Evolutionary conservation across 2,888 invertebrate genomes (phyloP), one percentile per base, ranked within the genome.

Genomic region (Yponomeuta evonymella): DNA sequence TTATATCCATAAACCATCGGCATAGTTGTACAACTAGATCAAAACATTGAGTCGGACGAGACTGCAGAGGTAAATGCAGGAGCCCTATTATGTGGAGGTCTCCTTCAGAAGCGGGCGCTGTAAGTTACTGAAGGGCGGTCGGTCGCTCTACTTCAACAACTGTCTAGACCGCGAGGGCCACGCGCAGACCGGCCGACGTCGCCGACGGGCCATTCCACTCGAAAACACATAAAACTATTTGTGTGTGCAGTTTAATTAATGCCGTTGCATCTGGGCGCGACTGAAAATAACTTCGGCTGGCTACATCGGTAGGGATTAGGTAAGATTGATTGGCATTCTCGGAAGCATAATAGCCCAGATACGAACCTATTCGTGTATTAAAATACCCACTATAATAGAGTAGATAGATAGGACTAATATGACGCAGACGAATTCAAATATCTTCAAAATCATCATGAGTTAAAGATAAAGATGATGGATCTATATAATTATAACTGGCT

Each of bases 171-270:
- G 30, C 30, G 65, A 65, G 65, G 33, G 76, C 51, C 51, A 15
- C 51, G 51, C 51, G 82, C 83, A 88, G 89, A 88, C 88, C 81
- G 82, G 83, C 79, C 80, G 88, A 81, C 89, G 87, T 76, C 84
- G 78, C 81, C 81, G 83, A 83, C 84, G 76, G 81, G 82, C 65
- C 11, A 33, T 65, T 30, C 65, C 29, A 29, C 30, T 33, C 51
- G 51, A 58, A 58, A 58, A 58, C 51, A 58, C 51, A 58, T 58
- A 58, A 58, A 58, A 58, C 51, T 58, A 58, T 58, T 58, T 58
- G 5, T 58, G 51, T 15, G 12, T 15, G 51, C 51, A 58, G 2
- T 58, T 58, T 58, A 58, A 58, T 58, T 58, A 58, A 58, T 58
- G 51, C 12, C 51, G 51, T 58, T 58, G 51, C 51, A 58, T 58